Conservation (phyloP, 2,888 invertebrate species). For the Melipona beecheii region DNA sequence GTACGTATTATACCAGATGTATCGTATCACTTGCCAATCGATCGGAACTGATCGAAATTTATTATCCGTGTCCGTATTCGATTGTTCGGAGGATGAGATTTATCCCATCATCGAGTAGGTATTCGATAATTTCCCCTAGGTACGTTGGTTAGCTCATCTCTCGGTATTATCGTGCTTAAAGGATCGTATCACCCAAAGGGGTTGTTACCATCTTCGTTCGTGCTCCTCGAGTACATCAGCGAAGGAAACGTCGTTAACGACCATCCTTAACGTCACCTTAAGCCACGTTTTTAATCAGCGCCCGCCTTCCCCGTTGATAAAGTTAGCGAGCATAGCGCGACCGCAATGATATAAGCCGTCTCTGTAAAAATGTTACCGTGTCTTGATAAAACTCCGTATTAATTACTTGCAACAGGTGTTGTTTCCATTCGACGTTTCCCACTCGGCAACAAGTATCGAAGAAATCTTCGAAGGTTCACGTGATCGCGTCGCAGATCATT, state of each 20-base stretch:
- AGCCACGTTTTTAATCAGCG: slow-evolving; percentile 69
- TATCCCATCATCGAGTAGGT: slow-evolving; percentile 59
- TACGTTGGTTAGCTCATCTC: slow-evolving; percentile 66
- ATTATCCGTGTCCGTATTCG: slow-evolving; percentile 10
- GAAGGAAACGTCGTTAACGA: slow-evolving; percentile 66
- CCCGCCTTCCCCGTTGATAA: slow-evolving; percentile 47
- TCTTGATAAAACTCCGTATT: slow-evolving; percentile 38
- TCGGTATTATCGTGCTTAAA: slow-evolving; percentile 71
- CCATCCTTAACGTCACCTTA: slow-evolving; percentile 63
- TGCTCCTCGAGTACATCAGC: slow-evolving; percentile 56
- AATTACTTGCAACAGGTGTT: slow-evolving; percentile 59
- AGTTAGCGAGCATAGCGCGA: slow-evolving; percentile 17
- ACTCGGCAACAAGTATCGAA: slow-evolving; percentile 26
- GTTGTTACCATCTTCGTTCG: slow-evolving; percentile 68
- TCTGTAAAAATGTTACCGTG: slow-evolving; percentile 41
- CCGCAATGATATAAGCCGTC: slow-evolving; percentile 29
- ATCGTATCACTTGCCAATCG: slow-evolving; percentile 19
- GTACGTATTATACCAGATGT: not conserved
- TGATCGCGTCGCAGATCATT: no score
- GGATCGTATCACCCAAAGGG: slow-evolving; percentile 71
- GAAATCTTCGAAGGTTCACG: not conserved
- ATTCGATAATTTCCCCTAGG: slow-evolving; percentile 71
- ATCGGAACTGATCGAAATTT: slow-evolving; percentile 12
- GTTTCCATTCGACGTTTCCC: slow-evolving; percentile 29
- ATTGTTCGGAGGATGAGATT: slow-evolving; percentile 39